These are phyloP conservation scores for Lamellibrachia satsuma DNA, from an alignment of 2,888 invertebrate species.

Conservation along the genomic window DNA sequence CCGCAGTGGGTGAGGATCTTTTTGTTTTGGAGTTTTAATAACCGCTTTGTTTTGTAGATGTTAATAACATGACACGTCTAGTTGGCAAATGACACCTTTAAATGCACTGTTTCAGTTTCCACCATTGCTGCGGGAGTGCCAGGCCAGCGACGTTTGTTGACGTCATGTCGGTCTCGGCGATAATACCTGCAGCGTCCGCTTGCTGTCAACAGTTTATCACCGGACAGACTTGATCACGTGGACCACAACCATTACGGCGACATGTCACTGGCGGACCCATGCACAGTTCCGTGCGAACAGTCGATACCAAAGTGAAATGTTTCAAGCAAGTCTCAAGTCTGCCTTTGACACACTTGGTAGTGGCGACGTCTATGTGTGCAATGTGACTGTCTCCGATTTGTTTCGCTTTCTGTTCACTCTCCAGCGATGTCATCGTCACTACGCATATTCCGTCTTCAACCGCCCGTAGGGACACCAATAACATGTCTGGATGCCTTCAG, in stretches of 20 bases:
- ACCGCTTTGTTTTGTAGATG: too few relatives aligned
- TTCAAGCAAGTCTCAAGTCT: neutral
- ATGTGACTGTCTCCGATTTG: neutral
- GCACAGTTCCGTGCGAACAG: neutral
- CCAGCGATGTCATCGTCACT: neutral
- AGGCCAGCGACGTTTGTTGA: too few relatives aligned
- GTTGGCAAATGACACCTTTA: too few relatives aligned
- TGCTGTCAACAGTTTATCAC: too few relatives aligned
- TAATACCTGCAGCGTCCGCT: too few relatives aligned
- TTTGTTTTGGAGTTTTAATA: too few relatives aligned
- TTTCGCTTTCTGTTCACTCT: neutral
- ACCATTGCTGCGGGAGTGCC: too few relatives aligned
- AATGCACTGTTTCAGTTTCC: too few relatives aligned
- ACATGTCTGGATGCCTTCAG: neutral
- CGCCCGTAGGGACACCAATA: neutral
- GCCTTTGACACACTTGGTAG: too few relatives aligned
- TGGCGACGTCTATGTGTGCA: neutral
- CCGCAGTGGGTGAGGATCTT: too few relatives aligned
- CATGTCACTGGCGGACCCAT: neutral
- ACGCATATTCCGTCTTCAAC: neutral
- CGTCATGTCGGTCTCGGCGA: too few relatives aligned
- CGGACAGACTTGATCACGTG: neutral
- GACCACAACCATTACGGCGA: neutral
- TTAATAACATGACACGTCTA: too few relatives aligned
- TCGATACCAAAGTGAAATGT: neutral